Conservation (phyloP, 2,888 invertebrate species). For the Heterodera filipjevi region DNA sequence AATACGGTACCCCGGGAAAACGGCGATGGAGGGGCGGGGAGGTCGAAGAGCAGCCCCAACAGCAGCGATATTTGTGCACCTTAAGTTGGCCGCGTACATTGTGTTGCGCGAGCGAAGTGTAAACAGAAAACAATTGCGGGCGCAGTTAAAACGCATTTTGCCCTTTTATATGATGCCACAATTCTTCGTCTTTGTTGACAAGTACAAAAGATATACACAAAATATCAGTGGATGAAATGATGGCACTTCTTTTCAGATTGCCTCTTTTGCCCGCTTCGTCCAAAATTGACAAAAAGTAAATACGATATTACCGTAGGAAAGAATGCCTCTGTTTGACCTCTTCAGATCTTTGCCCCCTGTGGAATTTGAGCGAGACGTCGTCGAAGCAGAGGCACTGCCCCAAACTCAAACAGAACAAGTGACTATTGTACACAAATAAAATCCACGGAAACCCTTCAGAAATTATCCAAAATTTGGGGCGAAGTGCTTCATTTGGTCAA, state of each 20-base stretch:
- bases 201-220: slow-evolving; percentile 23
- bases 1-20: too few relatives aligned
- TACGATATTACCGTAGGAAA: neutral
- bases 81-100: slow-evolving; percentile 66
- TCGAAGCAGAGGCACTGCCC: slow-evolving; percentile 63
- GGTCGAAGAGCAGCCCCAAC: neutral
- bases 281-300: slow-evolving; percentile 65
- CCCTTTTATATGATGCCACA: slow-evolving; percentile 69
- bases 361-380: slow-evolving; percentile 51
- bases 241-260: slow-evolving; percentile 58
- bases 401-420: slow-evolving; percentile 65
- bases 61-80: neutral
- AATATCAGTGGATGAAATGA: slow-evolving; percentile 9
- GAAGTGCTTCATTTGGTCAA: slow-evolving; percentile 61
- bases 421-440: neutral
- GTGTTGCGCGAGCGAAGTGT: slow-evolving; percentile 55
- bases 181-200: slow-evolving; percentile 45
- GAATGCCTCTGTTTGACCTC: neutral
- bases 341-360: slow-evolving; percentile 65
- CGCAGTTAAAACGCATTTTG: slow-evolving; percentile 66
- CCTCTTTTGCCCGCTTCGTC: slow-evolving; percentile 67
- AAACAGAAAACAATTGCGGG: slow-evolving; percentile 65
- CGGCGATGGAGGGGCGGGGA: too few relatives aligned
- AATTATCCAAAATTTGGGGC: slow-evolving; percentile 66
- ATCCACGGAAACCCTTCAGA: slow-evolving; percentile 30